Evolutionary conservation across 2,888 invertebrate genomes (phyloP), one percentile per base, ranked within the genome.

Genomic region (Spisula subtruncata): DNA sequence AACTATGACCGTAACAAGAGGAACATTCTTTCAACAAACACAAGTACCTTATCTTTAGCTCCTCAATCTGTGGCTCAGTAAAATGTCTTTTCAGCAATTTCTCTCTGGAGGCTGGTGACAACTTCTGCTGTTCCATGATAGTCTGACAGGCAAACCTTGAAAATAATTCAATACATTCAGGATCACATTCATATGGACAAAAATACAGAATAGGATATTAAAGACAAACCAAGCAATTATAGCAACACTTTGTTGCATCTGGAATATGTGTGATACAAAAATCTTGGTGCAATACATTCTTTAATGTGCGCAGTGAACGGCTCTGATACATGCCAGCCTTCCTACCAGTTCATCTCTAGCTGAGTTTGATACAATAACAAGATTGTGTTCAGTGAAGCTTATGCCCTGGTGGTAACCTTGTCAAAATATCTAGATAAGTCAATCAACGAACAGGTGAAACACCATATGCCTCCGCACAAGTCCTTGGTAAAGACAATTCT

Each of bases 141-240:
- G 94, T 90, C 51, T 93, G 92, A 66, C 93, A 93, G 29, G 95
- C 94, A 93, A 91, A 95, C 96, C 96, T 96, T 88, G 0, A 92
- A 88, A 81, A 81, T 25, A 46, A 41, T 41, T 2, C 2, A 81
- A 81, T 20, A 25, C n/a, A 18, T 35, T 12, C 32, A 32, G 32
- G 29, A 75, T 16, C 0, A 12, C 32, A n/a, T 25, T 25, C 20
- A n/a, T 8, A 2, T 29, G 29, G 29, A 79, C 29, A 8, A 29
- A 79, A 35, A 20, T 8, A 32, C 10, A 32, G 29, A 8, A 79
- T 20, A 79, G 25, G 25, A 25, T 60, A 56, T 56, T 48, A 51
- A 51, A 51, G 1, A 51, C 51, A 12, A 51, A 51, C 4, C 16
- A 12, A 1, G 12, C 12, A 51, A 51, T 12, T 14, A 51, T 16